Evolutionary conservation across 2,888 invertebrate genomes (phyloP).

Genomic region (Cephonodes hylas): DNA sequence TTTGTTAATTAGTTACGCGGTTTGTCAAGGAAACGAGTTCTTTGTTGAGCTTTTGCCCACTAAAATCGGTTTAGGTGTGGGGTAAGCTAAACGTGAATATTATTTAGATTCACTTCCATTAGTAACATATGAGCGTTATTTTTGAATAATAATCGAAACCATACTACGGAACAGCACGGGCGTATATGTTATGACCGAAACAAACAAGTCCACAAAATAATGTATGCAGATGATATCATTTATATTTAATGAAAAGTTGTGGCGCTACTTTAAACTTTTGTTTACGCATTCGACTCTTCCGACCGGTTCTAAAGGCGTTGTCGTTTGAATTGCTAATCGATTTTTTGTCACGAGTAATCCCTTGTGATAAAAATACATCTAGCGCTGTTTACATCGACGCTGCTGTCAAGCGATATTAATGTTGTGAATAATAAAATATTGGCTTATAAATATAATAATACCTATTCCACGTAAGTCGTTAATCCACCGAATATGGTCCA

Average conservation of each 20-base stretch:
- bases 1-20: too few species aligned
- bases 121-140: too few species aligned
- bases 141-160: too few species aligned
- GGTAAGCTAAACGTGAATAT: too few species aligned
- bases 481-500: not conserved
- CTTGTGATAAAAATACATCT: constrained; percentile 3
- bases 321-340: constrained; percentile 35
- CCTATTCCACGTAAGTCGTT: not conserved
- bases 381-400: not conserved
- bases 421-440: not conserved
- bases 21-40: too few species aligned
- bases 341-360: constrained; percentile 31
- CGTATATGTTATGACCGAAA: too few species aligned
- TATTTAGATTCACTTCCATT: too few species aligned
- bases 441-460: not conserved
- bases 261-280: constrained; percentile 23
- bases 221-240: constrained; percentile 47
- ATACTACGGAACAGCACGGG: too few species aligned
- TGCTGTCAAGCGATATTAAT: not conserved
- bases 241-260: constrained; percentile 30
- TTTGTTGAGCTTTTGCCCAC: too few species aligned
- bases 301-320: constrained; percentile 43
- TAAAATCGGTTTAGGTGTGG: too few species aligned
- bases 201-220: not conserved
- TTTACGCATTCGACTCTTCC: constrained; percentile 38